Evolutionary conservation across 2,797 vertebrate genomes (phyloP), one percentile per base, ranked within the genome.

Genomic region (Hybognathus amarus): DNA sequence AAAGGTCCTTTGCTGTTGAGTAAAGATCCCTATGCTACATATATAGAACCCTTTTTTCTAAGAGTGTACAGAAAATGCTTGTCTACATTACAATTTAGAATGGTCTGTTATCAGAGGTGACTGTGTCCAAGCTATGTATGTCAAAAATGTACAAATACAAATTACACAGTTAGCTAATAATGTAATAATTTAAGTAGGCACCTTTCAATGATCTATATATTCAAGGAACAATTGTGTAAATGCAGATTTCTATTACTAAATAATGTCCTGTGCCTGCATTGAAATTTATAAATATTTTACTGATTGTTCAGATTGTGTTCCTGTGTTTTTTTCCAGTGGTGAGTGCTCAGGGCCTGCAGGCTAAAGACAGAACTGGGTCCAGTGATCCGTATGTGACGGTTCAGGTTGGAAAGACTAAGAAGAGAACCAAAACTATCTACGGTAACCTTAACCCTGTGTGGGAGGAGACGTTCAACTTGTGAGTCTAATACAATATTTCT

Each of bases 381-480:
- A 99, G 97, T 1, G 98, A 99, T 89, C 98, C 98, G 0, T 99
- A 99, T 0, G 98, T 99, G 89, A 99, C 97, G 0, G 97, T 99
- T 86, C 98, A 99, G 92, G 97, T 99, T 17, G 97, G 98, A 56
- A 99, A 99, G 92, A 98, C 97, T 63, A 99, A 99, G 93, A 99
- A 97, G 91, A 96, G 97, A 79, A 99, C 98, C 42, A 99, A 99
- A 92, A 99, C 98, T 0, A 99, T 99, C 89, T 99, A 97, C 54
- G 97, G 98, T 17, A 99, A 99, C 92, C 94, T 99, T 83, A 99
- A 99, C 91, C 98, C 98, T 0, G 93, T 99, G 74, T 99, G 98
- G 98, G 98, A 99, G 84, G 98, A 99, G 83, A 98, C 96, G 54
- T 99, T 97, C 88, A 94, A 96, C 90, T 99, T 99, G 98, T 99